Conservation (phyloP, 2,888 invertebrate genomes). For the Phalera bucephala region DNA sequence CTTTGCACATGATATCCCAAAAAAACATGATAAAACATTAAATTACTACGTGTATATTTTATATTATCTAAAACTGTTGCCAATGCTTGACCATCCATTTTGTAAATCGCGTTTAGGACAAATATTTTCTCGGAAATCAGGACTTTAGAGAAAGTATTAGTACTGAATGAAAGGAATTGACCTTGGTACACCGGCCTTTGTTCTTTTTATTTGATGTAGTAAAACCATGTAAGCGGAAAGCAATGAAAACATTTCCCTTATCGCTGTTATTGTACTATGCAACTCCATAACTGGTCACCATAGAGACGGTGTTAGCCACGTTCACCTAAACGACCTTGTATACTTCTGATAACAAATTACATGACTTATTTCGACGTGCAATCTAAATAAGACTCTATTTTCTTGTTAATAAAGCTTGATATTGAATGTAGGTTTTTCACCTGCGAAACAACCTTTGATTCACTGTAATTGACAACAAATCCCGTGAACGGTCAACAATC, state of each 20-base stretch:
- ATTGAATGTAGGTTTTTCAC: background rate
- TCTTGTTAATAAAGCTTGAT: background rate
- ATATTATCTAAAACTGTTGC: too few relatives aligned
- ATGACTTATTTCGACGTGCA: conserved; percentile 12
- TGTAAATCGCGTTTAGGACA: too few relatives aligned
- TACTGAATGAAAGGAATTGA: background rate
- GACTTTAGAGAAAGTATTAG: too few relatives aligned
- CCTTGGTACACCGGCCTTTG: background rate
- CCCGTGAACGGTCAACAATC: conserved; percentile 22
- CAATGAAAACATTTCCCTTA: conserved; percentile 39
- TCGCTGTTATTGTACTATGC: conserved; percentile 33
- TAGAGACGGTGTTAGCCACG: conserved; percentile 40
- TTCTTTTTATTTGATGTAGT: conserved; percentile 16
- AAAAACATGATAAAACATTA: too few relatives aligned
- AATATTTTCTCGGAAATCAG: background rate
- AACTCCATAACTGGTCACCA: conserved; percentile 37
- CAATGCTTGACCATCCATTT: background rate
- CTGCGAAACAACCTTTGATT: conserved; percentile 5
- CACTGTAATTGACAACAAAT: conserved; percentile 27
- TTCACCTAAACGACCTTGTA: conserved; percentile 26
- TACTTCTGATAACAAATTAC: conserved; percentile 26
- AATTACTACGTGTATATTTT: too few relatives aligned
- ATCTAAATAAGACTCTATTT: conserved; percentile 8
- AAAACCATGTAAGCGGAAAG: conserved; percentile 32
- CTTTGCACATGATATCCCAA: too few relatives aligned